Conservation (phyloP, 2,113 vertebrate genomes). For the Syngnathus floridae region DNA sequence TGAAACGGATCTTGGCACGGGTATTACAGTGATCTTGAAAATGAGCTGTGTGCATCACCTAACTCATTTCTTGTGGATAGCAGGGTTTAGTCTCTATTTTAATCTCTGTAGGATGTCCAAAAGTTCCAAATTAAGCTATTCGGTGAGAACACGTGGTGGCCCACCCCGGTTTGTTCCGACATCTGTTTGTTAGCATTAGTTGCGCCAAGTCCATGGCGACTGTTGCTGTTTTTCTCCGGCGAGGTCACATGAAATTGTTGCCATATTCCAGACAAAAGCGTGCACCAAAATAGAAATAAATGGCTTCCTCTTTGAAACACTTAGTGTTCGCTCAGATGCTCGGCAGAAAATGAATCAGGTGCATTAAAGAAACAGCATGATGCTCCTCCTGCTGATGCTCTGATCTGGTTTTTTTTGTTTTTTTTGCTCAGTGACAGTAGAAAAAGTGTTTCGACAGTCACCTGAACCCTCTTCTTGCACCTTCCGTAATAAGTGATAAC, state of each 20-base stretch:
- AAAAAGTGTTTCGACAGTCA: constrained; percentile 20
- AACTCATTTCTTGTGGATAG: not conserved
- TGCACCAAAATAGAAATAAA: constrained; percentile 14
- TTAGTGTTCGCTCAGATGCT: constrained; percentile 17
- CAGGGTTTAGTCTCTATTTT: not conserved
- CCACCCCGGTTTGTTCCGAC: constrained; percentile 7
- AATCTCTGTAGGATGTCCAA: not conserved
- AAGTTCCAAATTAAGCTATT: not conserved
- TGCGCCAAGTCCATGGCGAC: not conserved
- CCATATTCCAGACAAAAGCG: constrained; percentile 8
- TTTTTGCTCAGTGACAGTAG: constrained; percentile 4
- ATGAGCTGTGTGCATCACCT: not conserved
- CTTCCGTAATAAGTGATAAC: constrained; percentile 33
- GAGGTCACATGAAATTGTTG: constrained; percentile 3
- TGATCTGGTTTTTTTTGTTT: not conserved
- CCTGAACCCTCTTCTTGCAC: constrained; percentile 19
- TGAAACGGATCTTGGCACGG: not conserved
- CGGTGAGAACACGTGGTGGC: not conserved
- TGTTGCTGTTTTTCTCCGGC: not conserved
- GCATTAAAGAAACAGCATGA: constrained; percentile 3
- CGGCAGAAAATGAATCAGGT: constrained; percentile 14
- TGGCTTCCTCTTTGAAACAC: constrained; percentile 13
- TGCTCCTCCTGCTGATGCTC: constrained; percentile 13
- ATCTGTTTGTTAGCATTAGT: not conserved
- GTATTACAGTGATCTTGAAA: not conserved